phyloP scores from a whole-genome alignment of 2,888 invertebrate genomes.

The Trachelus iudaicus region DNA sequence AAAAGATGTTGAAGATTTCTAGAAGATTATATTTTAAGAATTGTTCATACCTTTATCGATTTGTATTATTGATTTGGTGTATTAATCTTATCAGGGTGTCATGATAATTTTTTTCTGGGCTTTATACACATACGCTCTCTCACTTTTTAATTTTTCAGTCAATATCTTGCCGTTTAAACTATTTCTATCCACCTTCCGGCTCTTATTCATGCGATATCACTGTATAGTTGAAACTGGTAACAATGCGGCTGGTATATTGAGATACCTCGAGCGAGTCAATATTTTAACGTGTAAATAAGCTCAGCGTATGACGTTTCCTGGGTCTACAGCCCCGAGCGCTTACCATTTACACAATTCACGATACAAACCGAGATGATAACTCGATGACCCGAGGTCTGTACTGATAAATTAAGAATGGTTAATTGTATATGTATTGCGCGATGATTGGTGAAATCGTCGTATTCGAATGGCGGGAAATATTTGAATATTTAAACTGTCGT shows the following conservation, averaged over 20 bases:
- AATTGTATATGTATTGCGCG: neutral
- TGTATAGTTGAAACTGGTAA: neutral
- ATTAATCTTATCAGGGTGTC: neutral
- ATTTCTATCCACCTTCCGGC: neutral
- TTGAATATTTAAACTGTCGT: neutral
- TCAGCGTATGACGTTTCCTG: neutral
- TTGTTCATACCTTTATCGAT: neutral
- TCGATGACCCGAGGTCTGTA: constrained; percentile 34
- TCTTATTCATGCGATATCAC: neutral
- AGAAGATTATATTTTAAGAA: neutral
- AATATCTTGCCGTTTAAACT: neutral
- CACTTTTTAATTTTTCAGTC: neutral
- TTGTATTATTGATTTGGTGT: neutral
- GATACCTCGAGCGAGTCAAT: neutral
- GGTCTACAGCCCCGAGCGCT: neutral
- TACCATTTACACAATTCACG: neutral
- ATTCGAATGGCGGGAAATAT: neutral
- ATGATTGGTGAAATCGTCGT: neutral
- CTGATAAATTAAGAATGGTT: neutral
- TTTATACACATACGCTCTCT: neutral
- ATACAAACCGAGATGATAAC: constrained; percentile 30
- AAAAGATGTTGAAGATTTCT: neutral
- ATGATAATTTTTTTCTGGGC: neutral
- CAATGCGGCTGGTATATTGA: neutral
- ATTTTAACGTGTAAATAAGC: neutral